These are phyloP conservation scores for Grus americana DNA, from an alignment of 2,113 vertebrate genomes.

Conservation along the genomic window DNA sequence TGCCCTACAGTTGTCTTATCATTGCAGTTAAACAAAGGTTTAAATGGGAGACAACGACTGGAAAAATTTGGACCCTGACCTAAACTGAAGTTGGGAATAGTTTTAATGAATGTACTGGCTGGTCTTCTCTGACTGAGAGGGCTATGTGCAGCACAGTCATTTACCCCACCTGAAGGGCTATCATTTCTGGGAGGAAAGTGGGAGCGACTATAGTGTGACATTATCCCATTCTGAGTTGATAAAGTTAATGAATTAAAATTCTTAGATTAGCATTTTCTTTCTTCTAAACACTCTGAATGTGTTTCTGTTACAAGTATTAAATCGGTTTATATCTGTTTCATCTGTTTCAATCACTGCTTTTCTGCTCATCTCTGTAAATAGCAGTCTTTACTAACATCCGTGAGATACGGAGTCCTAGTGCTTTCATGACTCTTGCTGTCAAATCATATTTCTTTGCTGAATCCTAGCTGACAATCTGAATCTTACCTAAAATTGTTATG, in stretches of 20 bases:
- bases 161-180: background rate
- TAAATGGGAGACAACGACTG: background rate
- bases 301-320: background rate
- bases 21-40: background rate
- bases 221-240: background rate
- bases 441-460: background rate
- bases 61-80: background rate
- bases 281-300: background rate
- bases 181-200: background rate
- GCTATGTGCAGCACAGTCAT: background rate
- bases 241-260: background rate
- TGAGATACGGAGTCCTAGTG: background rate
- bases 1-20: background rate
- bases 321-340: background rate
- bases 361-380: background rate
- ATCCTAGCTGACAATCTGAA: background rate
- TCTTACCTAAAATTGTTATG: background rate
- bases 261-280: background rate
- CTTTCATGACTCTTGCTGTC: background rate
- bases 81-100: background rate
- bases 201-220: background rate
- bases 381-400: background rate
- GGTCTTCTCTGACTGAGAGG: background rate
- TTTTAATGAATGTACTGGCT: background rate
- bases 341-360: background rate